These are phyloP conservation scores for Caenorhabditis parvicauda DNA, from an alignment of 2,888 invertebrate species.

Conservation along the genomic window DNA sequence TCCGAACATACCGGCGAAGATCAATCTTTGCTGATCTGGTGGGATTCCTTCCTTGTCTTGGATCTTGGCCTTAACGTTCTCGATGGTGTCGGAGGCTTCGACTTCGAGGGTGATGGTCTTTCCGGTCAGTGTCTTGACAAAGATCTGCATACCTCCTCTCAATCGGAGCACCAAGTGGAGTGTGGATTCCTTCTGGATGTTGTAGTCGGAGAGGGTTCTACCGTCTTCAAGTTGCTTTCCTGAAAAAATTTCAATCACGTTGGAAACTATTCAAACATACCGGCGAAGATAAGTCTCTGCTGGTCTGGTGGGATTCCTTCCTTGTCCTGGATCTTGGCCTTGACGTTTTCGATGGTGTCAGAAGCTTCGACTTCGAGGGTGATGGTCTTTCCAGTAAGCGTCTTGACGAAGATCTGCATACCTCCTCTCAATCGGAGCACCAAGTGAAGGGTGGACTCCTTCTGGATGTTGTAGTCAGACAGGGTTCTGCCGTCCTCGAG, in stretches of 20 bases:
- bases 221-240: slow-evolving; percentile 40
- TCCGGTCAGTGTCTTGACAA: slow-evolving; percentile 87
- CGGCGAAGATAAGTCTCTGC: slow-evolving; percentile 39
- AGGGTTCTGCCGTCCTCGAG: slow-evolving; percentile 44
- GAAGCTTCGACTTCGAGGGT: slow-evolving; percentile 39
- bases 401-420: slow-evolving; percentile 92
- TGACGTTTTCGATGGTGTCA: slow-evolving; percentile 41
- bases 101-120: slow-evolving; percentile 73
- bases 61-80: slow-evolving; percentile 40
- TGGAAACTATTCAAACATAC: no score
- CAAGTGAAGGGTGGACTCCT: slow-evolving; percentile 43
- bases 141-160: slow-evolving; percentile 79
- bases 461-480: slow-evolving; percentile 49
- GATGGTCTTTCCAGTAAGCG: slow-evolving; percentile 83
- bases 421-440: slow-evolving; percentile 42
- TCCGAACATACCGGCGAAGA: slow-evolving; percentile 68
- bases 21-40: slow-evolving; percentile 33
- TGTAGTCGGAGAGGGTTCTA: slow-evolving; percentile 42
- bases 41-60: slow-evolving; percentile 40
- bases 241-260: no score
- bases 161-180: slow-evolving; percentile 68
- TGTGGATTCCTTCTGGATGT: slow-evolving; percentile 79
- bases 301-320: slow-evolving; percentile 44
- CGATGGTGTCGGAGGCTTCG: slow-evolving; percentile 35
- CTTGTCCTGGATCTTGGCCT: slow-evolving; percentile 41